Percentiles rank a stretch among this genome's conserved stretches.
Evolutionary conservation across 2,888 invertebrate genomes (phyloP).

Genomic region (Erebia ligea): DNA sequence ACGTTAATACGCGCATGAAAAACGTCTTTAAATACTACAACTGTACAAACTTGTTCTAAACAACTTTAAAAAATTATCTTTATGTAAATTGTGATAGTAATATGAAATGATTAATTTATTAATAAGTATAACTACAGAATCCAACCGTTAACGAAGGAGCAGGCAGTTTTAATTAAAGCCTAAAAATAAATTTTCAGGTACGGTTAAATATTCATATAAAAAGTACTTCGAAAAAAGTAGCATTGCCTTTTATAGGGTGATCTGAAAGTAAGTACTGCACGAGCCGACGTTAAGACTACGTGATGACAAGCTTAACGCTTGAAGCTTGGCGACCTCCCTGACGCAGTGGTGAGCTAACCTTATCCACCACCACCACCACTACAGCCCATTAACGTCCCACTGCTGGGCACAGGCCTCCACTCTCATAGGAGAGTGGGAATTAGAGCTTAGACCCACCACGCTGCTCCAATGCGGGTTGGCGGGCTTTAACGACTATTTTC

Average conservation of each 20-base stretch:
- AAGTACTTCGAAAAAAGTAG: not conserved
- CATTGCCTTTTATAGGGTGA: not conserved
- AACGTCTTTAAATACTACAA: too few species aligned
- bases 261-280: slow-evolving; percentile 7
- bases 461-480: too few species aligned
- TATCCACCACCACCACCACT: too few species aligned
- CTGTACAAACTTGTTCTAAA: too few species aligned
- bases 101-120: not conserved
- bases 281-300: not conserved
- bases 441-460: too few species aligned
- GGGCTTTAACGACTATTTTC: too few species aligned
- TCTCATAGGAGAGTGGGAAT: too few species aligned
- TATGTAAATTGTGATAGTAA: not conserved
- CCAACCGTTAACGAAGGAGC: not conserved
- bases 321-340: not conserved
- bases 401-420: too few species aligned
- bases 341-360: too few species aligned
- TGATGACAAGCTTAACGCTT: not conserved
- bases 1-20: too few species aligned
- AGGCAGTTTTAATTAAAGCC: not conserved
- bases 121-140: not conserved
- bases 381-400: too few species aligned
- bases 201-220: slow-evolving; percentile 2
- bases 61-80: too few species aligned
- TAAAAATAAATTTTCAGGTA: not conserved